phyloP scores from a whole-genome alignment of 2,113 vertebrate species.

The Alces alces region DNA sequence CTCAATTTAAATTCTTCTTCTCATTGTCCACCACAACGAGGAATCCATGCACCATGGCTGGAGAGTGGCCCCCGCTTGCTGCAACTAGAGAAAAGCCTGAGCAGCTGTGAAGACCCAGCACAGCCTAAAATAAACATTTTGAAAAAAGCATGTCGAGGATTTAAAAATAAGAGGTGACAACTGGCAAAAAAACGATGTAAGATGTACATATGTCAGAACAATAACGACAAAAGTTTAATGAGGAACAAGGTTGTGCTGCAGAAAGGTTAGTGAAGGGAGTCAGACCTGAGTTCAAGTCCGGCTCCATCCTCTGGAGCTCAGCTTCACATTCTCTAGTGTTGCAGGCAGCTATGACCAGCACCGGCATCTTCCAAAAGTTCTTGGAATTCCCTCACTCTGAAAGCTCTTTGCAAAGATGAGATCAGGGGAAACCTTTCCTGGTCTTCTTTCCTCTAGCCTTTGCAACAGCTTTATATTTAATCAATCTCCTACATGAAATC shows the following conservation, averaged over 20 bases:
- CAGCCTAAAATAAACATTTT: background rate
- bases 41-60: background rate
- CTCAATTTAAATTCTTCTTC: background rate
- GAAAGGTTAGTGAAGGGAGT: background rate
- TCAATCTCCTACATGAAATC: background rate
- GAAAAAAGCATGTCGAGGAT: background rate
- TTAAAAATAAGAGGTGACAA: constrained; percentile 14
- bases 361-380: background rate
- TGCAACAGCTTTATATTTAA: background rate
- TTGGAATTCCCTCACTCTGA: background rate
- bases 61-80: background rate
- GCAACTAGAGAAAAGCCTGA: background rate
- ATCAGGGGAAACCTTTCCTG: background rate
- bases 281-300: background rate
- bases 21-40: background rate
- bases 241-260: background rate
- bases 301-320: background rate
- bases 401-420: background rate
- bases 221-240: background rate
- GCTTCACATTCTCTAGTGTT: background rate
- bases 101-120: background rate
- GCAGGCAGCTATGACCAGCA: background rate
- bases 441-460: background rate
- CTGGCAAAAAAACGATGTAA: background rate
- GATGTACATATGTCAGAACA: background rate